These are phyloP conservation scores for Tuberolachnus salignus DNA, from an alignment of 2,888 invertebrate species.

Conservation along the genomic window DNA sequence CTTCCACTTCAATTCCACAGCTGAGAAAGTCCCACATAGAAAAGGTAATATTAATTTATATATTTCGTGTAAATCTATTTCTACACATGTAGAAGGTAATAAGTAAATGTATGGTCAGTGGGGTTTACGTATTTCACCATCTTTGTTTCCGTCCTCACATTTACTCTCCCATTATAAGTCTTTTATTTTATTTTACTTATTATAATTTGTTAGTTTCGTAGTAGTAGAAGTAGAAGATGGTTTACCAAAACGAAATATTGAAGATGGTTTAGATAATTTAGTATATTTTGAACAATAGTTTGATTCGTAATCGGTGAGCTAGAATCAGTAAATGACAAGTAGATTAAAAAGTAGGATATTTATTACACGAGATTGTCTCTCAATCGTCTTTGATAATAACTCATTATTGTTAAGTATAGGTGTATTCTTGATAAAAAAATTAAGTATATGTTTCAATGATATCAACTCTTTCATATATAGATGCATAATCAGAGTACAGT, in stretches of 20 bases:
- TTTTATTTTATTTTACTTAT: too few relatives aligned
- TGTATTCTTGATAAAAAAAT: not conserved
- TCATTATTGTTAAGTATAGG: not conserved
- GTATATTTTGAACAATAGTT: conserved; percentile 12
- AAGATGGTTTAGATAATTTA: conserved; percentile 10
- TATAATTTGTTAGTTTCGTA: too few relatives aligned
- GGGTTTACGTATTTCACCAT: too few relatives aligned
- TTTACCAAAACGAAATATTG: conserved; percentile 8
- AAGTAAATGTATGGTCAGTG: too few relatives aligned
- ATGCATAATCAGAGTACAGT: not conserved
- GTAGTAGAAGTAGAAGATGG: conserved; percentile 13
- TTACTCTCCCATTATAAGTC: too few relatives aligned
- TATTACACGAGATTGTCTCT: not conserved
- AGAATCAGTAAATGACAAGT: not conserved
- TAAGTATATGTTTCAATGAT: not conserved
- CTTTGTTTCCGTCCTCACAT: too few relatives aligned
- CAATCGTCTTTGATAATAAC: conserved; percentile 5
- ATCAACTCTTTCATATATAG: not conserved
- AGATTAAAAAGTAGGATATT: conserved; percentile 20
- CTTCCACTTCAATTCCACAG: too few relatives aligned
- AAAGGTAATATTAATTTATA: too few relatives aligned
- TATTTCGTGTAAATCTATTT: too few relatives aligned
- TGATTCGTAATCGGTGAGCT: not conserved
- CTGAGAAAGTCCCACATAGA: too few relatives aligned
- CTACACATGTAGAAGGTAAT: too few relatives aligned